Evolutionary conservation across 2,888 invertebrate species (phyloP).

Genomic region (Ariolimax columbianus): DNA sequence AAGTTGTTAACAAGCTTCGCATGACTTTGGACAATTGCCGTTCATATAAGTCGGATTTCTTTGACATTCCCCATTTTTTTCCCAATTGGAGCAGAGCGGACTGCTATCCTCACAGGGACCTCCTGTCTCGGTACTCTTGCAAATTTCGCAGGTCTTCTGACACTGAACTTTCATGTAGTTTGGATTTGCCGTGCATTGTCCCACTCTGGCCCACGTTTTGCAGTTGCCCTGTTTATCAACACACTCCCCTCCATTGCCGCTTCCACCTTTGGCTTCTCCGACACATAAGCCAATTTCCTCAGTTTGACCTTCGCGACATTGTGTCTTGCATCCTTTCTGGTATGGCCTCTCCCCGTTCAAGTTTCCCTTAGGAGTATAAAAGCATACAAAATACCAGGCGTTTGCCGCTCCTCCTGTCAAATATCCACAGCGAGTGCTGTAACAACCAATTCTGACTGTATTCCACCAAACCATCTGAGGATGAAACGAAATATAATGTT

Average conservation of each 20-base stretch:
- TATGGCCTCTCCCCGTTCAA: constrained; percentile 52
- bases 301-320: constrained; percentile 46
- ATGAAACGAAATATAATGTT: too few species aligned
- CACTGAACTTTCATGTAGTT: constrained; percentile 46
- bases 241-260: neutral
- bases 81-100: too few species aligned
- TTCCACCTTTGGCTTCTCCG: constrained; percentile 29
- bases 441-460: constrained; percentile 49
- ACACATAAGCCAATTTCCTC: constrained; percentile 52
- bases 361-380: constrained; percentile 56
- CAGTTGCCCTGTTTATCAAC: constrained; percentile 9
- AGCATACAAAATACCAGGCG: constrained; percentile 56
- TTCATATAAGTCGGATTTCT: neutral
- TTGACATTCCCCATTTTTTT: too few species aligned
- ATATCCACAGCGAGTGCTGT: constrained; percentile 25
- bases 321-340: constrained; percentile 19
- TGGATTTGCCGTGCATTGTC: constrained; percentile 19
- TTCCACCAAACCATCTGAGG: constrained; percentile 52
- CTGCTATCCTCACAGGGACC: too few species aligned
- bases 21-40: neutral
- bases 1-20: neutral
- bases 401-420: constrained; percentile 25
- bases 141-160: constrained; percentile 11
- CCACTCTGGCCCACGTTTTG: neutral
- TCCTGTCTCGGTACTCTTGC: neutral